Conservation (phyloP, 1,140 invertebrate species). For the Schlechtendalia chinensis region DNA sequence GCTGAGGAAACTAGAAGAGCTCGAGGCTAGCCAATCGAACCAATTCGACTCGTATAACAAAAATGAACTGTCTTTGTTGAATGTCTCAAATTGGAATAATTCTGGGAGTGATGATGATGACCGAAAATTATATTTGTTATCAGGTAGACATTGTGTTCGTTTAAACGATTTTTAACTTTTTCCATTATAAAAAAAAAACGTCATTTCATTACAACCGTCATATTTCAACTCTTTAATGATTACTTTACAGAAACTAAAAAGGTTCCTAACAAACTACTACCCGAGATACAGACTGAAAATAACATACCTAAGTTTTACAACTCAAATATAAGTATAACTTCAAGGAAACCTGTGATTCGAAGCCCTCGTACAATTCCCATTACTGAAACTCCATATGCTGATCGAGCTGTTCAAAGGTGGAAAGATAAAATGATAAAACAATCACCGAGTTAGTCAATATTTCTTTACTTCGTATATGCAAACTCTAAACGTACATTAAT, state of each 20-base stretch:
- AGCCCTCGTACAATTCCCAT: slow-evolving; percentile 44
- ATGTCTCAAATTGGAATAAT: slow-evolving; percentile 25
- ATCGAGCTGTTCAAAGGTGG: slow-evolving; percentile 30
- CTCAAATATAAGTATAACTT: slow-evolving; percentile 29
- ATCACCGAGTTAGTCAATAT: not conserved
- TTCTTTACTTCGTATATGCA: not conserved
- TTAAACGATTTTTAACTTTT: not conserved
- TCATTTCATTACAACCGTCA: too few relatives aligned
- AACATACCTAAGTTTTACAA: slow-evolving; percentile 40
- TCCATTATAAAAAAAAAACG: too few relatives aligned
- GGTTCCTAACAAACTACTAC: slow-evolving; percentile 55
- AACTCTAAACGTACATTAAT: too few relatives aligned
- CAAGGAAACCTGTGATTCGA: slow-evolving; percentile 10
- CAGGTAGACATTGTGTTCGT: not conserved
- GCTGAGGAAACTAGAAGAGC: slow-evolving; percentile 14
- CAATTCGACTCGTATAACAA: not conserved
- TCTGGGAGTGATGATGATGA: slow-evolving; percentile 21
- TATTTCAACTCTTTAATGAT: too few relatives aligned
- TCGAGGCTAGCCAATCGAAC: not conserved
- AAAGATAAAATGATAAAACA: slow-evolving; percentile 45
- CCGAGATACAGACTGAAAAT: slow-evolving; percentile 54
- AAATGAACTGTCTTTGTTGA: not conserved
- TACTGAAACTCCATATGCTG: slow-evolving; percentile 49
- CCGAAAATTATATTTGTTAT: not conserved
- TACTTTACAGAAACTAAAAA: slow-evolving; percentile 56